Conservation (phyloP, 1,140 invertebrate species). For the Euglossa dilemma region DNA sequence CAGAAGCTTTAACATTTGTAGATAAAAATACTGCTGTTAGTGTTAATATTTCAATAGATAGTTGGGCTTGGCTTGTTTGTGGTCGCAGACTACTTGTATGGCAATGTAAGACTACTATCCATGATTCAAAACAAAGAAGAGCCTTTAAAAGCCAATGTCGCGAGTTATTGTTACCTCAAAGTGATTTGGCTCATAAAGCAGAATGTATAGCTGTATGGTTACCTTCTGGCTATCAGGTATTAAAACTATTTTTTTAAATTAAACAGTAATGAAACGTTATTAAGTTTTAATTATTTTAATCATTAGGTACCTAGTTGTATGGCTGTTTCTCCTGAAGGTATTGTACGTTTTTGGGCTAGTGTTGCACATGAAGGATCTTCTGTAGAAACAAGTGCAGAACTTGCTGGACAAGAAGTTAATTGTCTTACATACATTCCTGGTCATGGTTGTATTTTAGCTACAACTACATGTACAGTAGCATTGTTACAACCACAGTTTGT, state of each 20-base stretch:
- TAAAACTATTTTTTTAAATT: slow-evolving; percentile 28
- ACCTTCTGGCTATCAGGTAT: slow-evolving; percentile 85
- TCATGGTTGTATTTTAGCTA: slow-evolving; percentile 92
- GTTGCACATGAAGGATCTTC: slow-evolving; percentile 93
- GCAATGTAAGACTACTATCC: slow-evolving; percentile 87
- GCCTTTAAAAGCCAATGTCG: slow-evolving; percentile 85
- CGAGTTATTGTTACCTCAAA: slow-evolving; percentile 94
- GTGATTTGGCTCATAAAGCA: slow-evolving; percentile 95
- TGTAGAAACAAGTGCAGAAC: slow-evolving; percentile 91
- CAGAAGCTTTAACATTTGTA: slow-evolving; percentile 92
- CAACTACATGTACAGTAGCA: slow-evolving; percentile 94
- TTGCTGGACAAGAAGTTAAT: slow-evolving; percentile 91
- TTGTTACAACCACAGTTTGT: slow-evolving; percentile 86
- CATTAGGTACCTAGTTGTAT: slow-evolving; percentile 91
- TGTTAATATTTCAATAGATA: slow-evolving; percentile 85
- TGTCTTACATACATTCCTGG: slow-evolving; percentile 87
- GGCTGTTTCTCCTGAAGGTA: slow-evolving; percentile 96
- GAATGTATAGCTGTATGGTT: slow-evolving; percentile 92
- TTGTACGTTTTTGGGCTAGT: slow-evolving; percentile 94
- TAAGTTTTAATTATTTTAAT: not conserved
- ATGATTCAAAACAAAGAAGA: slow-evolving; percentile 77
- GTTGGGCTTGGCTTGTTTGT: slow-evolving; percentile 94
- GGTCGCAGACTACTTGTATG: slow-evolving; percentile 93
- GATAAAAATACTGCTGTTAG: slow-evolving; percentile 85
- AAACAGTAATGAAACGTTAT: not conserved